Percentiles rank a stretch among this genome's conserved stretches.
Evolutionary conservation across 2,797 vertebrate species (phyloP).

Genomic region (Florisuga fusca): DNA sequence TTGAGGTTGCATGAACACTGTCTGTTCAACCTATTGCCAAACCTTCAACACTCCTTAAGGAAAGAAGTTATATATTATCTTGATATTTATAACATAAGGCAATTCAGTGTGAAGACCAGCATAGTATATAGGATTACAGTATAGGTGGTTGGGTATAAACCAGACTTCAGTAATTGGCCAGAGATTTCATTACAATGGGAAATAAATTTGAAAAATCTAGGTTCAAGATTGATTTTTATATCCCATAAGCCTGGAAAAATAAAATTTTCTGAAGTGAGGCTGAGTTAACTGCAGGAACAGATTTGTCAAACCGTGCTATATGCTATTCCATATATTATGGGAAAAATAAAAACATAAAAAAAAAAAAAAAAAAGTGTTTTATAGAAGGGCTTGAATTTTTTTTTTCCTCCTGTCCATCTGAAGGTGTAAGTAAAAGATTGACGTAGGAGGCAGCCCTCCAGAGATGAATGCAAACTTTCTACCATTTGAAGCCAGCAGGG

Average conservation of each 20-base stretch:
- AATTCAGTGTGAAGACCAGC: not conserved
- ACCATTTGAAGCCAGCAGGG: not conserved
- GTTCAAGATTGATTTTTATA: conserved; percentile 7
- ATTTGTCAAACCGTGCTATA: not conserved
- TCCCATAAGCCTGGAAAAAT: conserved; percentile 12
- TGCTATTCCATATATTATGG: conserved; percentile 6
- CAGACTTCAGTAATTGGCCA: not conserved
- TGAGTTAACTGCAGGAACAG: not conserved
- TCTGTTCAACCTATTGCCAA: not conserved
- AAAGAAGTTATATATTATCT: not conserved
- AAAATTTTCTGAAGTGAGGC: not conserved
- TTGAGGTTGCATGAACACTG: not conserved
- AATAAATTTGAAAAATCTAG: not conserved
- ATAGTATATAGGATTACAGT: not conserved
- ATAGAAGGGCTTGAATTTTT: not conserved
- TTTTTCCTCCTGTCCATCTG: not conserved
- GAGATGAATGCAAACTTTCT: not conserved
- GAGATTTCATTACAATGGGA: not conserved
- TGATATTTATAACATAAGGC: not conserved
- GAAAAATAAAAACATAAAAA: not conserved
- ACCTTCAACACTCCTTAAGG: not conserved
- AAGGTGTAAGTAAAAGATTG: not conserved
- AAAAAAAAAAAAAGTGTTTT: not conserved
- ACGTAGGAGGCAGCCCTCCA: not conserved
- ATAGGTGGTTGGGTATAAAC: not conserved